Evolutionary conservation across 2,797 vertebrate genomes (phyloP).

Genomic region (Gallirallus australis): DNA sequence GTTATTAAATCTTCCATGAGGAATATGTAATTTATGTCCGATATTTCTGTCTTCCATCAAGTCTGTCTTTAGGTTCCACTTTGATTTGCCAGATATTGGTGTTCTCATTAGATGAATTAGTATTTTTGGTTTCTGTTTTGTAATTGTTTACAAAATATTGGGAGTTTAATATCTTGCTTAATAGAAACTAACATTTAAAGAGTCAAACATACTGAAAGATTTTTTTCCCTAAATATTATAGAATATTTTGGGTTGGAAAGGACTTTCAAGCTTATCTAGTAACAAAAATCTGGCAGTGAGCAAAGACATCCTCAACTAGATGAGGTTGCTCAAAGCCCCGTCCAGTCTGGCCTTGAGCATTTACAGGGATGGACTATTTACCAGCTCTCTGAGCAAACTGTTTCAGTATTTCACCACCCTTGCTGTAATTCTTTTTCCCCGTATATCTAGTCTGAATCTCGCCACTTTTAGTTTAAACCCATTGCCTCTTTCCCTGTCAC

Average conservation of each 20-base stretch:
- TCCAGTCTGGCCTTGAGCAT: background rate
- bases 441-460: background rate
- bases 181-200: background rate
- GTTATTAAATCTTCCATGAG: background rate
- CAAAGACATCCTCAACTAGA: background rate
- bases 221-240: background rate
- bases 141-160: background rate
- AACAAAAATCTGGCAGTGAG: background rate
- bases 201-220: background rate
- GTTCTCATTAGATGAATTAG: background rate
- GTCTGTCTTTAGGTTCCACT: background rate
- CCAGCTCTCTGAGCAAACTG: background rate
- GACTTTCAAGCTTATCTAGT: background rate
- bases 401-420: background rate
- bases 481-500: rapidly evolving
- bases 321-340: background rate
- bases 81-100: background rate
- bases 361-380: background rate
- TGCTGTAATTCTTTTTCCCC: background rate
- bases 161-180: background rate
- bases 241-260: background rate
- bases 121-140: background rate
- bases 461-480: background rate
- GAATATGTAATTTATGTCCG: background rate
- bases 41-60: background rate